These are phyloP conservation scores for Cephus runcator DNA, from an alignment of 2,888 invertebrate species.

Conservation along the genomic window DNA sequence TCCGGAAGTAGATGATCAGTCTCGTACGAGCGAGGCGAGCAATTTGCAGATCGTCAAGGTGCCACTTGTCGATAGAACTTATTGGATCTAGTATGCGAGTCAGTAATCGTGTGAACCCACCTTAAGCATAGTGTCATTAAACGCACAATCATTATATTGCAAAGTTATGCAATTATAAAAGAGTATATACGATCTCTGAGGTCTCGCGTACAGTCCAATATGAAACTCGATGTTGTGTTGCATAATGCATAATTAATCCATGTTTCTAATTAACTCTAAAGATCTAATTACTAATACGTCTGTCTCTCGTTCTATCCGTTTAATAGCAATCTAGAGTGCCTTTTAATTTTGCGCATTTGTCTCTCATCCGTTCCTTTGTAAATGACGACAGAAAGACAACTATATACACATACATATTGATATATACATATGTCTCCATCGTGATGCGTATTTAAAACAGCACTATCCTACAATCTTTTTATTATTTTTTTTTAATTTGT, in stretches of 20 bases:
- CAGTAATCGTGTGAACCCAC: background rate
- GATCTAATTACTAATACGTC: slow-evolving; percentile 24
- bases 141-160: background rate
- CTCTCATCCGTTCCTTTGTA: background rate
- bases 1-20: slow-evolving; percentile 24
- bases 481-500: background rate
- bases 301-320: slow-evolving; percentile 51
- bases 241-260: slow-evolving; percentile 1
- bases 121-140: background rate
- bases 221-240: slow-evolving; percentile 1
- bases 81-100: background rate
- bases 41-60: slow-evolving; percentile 17
- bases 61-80: background rate
- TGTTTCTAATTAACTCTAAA: background rate
- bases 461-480: background rate
- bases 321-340: slow-evolving; percentile 4
- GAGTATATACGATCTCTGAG: background rate
- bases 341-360: background rate
- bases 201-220: background rate
- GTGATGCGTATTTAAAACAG: background rate
- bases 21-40: slow-evolving; percentile 30
- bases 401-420: background rate
- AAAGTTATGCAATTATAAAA: background rate
- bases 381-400: background rate
- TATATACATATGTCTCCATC: background rate